Base-by-base conservation (phyloP, 2,888 invertebrate species). In the Agonopterix alstromeriana region DNA sequence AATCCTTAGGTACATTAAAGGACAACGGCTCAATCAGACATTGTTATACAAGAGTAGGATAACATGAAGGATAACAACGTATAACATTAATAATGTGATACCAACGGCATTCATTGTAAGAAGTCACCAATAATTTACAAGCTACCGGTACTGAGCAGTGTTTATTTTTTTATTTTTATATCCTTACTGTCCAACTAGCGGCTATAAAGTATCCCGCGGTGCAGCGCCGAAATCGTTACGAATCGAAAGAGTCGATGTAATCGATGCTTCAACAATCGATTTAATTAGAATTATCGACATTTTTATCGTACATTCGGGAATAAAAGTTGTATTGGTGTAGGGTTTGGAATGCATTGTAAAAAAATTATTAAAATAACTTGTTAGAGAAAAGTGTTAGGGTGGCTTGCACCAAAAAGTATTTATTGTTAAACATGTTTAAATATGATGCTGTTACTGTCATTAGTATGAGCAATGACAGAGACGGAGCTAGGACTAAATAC, bases 211-310 rank as follows among this genome's bases (percentile, higher is more conserved):
- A 53, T 53, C 83, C 82, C 77, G 82, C 61, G 55, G 84, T 53
- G 85, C 60, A 58, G 57, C 65, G 69, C 76, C 79, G 80, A 81
- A 78, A 73, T 70, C 73, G 68, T 70, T 70, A 68, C 70, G 68
- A 61, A 68, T 71, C 78, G 73, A 67, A 63, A 64, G 63, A 63
- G 61, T 54, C 63, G 63, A 60, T 75, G 82, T 78, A 83, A 82
- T 82, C 80, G 82, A 82, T 81, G 82, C 75, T 77, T 82, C 80
- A 77, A 82, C 82, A 82, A 82, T 81, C 83, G 81, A 73, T 83
- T 81, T 83, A 81, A 82, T 85, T 84, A 79, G 82, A 82, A 82
- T 78, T 80, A 82, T 82, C 73, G 77, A 74, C 69, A 73, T 77
- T 77, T 79, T 74, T 59, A 49, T 54, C 50, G 76, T 76, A 82